Evolutionary conservation across 1,140 invertebrate species (phyloP).

Genomic region (Procambarus clarkii): DNA sequence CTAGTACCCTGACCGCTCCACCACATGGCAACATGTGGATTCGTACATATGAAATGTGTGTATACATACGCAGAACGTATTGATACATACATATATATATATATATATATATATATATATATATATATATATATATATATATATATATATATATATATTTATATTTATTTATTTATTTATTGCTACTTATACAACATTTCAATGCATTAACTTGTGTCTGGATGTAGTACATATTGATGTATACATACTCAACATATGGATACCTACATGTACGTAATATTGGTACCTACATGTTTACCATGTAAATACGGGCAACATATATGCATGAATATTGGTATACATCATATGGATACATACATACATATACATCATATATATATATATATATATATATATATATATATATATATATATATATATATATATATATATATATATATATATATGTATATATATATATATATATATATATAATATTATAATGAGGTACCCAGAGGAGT

Average conservation of each 20-base stretch:
- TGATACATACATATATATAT: slow-evolving; percentile 19
- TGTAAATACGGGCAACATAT: too few relatives aligned
- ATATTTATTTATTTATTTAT: too few relatives aligned
- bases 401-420: not conserved
- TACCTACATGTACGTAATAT: too few relatives aligned
- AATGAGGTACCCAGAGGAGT: not conserved
- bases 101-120: slow-evolving; percentile 39
- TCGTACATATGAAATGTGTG: too few relatives aligned
- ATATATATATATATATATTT: not conserved
- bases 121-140: slow-evolving; percentile 31
- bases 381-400: slow-evolving; percentile 31
- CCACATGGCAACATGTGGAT: too few relatives aligned
- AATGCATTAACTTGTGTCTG: too few relatives aligned
- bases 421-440: slow-evolving; percentile 18
- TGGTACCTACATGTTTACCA: too few relatives aligned
- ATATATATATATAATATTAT: not conserved
- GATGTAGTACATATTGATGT: too few relatives aligned
- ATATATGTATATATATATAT: not conserved
- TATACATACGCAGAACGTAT: too few relatives aligned
- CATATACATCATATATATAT: slow-evolving; percentile 45
- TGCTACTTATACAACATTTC: too few relatives aligned
- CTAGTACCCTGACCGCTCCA: too few relatives aligned
- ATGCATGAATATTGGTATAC: slow-evolving; percentile 12
- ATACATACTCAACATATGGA: too few relatives aligned
- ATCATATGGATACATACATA: slow-evolving; percentile 29